Percentiles rank a stretch among this genome's conserved stretches.
Evolutionary conservation across 2,113 vertebrate genomes (phyloP).

Genomic region (Melanocharis versteri): DNA sequence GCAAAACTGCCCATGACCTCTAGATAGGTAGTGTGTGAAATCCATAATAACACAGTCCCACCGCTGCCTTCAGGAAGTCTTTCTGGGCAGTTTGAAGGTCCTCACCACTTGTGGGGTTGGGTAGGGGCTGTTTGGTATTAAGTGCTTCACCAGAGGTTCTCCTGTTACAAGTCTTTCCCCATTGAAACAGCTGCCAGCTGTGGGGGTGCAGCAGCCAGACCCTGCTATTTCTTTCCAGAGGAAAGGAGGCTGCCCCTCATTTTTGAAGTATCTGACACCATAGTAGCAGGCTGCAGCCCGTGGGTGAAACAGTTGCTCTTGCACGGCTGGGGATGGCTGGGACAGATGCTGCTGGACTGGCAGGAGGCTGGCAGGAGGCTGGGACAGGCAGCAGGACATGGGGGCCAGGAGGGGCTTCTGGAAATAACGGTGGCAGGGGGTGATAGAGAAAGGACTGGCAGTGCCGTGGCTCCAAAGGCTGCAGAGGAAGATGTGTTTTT

Average conservation of each 20-base stretch:
- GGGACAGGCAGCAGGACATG: background rate
- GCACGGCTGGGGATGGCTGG: background rate
- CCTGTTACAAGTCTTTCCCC: background rate
- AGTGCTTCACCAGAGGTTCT: background rate
- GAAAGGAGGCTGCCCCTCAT: background rate
- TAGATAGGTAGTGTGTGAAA: background rate
- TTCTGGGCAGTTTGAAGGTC: background rate
- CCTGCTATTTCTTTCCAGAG: background rate
- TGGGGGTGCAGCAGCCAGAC: background rate
- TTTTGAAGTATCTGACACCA: background rate
- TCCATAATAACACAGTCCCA: background rate
- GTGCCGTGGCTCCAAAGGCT: rapidly evolving
- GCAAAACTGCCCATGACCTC: background rate
- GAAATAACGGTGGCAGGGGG: background rate
- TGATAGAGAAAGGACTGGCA: background rate
- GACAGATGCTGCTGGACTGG: background rate
- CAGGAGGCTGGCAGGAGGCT: background rate
- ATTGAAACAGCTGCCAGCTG: background rate
- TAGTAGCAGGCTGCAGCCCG: background rate
- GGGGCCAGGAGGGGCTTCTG: background rate
- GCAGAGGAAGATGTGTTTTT: background rate
- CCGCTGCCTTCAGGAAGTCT: background rate
- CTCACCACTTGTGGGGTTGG: background rate
- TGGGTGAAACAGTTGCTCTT: background rate
- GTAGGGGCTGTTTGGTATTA: background rate